These are phyloP conservation scores for Leptodactylus fallax DNA, from an alignment of 2,797 vertebrate species.

Conservation along the genomic window DNA sequence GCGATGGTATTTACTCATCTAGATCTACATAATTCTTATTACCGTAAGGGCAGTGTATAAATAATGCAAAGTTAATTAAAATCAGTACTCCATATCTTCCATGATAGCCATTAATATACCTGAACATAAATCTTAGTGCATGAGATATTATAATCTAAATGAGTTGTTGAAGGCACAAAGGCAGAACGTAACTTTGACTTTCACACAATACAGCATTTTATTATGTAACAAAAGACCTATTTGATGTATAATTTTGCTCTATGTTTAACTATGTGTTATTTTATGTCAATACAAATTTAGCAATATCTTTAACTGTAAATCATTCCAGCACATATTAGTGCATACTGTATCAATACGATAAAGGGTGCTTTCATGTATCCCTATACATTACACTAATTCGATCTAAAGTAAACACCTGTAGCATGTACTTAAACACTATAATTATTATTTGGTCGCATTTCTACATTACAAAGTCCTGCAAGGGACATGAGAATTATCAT, in stretches of 20 bases:
- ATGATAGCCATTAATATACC: constrained; percentile 25
- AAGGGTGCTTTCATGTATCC: no score
- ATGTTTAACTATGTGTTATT: neutral
- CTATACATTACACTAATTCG: no score
- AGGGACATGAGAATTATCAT: no score
- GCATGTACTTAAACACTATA: no score
- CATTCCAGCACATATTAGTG: no score
- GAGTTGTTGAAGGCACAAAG: neutral
- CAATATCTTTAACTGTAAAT: no score
- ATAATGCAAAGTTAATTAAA: constrained; percentile 54
- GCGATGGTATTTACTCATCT: constrained; percentile 7
- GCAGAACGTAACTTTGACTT: neutral
- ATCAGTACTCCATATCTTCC: constrained; percentile 13
- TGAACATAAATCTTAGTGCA: constrained; percentile 34
- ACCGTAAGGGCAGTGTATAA: constrained; percentile 22
- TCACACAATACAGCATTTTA: neutral
- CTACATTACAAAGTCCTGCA: no score
- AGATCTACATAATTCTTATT: constrained; percentile 45
- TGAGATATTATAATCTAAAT: constrained; percentile 13
- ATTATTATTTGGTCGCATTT: no score
- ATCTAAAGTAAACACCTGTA: no score
- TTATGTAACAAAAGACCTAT: neutral
- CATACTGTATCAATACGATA: no score
- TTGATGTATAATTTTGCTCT: neutral
- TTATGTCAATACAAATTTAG: neutral